Evolutionary conservation across 35 echinoderm and acorn worm genomes (phyloP).

Genomic region (Heliocidaris erythrogramma): DNA sequence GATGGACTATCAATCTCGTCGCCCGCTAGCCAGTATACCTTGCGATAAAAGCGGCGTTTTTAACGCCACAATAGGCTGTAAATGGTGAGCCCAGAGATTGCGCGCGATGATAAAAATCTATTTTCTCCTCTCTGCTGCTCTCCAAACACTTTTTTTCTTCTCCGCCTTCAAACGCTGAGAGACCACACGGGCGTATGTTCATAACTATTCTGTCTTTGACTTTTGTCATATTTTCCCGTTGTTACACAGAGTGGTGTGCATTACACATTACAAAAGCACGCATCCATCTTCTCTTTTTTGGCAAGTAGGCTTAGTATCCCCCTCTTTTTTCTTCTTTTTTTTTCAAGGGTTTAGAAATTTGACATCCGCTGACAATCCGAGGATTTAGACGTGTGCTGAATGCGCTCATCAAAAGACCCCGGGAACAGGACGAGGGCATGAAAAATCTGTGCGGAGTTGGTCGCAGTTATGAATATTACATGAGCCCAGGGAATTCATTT

Average conservation of each 20-base stretch:
- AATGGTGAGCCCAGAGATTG: neutral
- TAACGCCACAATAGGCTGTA: neutral
- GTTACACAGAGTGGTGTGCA: neutral
- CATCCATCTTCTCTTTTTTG: neutral
- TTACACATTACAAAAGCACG: neutral
- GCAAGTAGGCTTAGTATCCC: neutral
- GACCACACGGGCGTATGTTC: neutral
- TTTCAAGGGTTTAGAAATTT: conserved; percentile 16
- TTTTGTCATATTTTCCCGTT: neutral
- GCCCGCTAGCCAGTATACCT: neutral
- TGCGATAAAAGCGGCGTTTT: neutral
- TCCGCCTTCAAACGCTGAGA: neutral
- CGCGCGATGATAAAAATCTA: neutral
- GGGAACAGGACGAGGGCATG: neutral
- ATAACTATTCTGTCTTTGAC: neutral
- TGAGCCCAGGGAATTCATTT: neutral
- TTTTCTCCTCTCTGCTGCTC: neutral
- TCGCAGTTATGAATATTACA: neutral
- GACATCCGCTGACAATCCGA: neutral
- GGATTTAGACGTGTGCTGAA: neutral
- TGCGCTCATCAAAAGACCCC: conserved; percentile 13
- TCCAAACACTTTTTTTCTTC: neutral
- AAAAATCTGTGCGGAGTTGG: neutral
- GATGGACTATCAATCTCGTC: neutral
- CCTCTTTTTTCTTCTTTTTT: neutral